A percentile compares a stretch with the other conserved stretches of the same genome.
These are phyloP conservation scores for Andrena chrysosceles DNA, from an alignment of 2,888 invertebrate genomes.

Conservation along the genomic window DNA sequence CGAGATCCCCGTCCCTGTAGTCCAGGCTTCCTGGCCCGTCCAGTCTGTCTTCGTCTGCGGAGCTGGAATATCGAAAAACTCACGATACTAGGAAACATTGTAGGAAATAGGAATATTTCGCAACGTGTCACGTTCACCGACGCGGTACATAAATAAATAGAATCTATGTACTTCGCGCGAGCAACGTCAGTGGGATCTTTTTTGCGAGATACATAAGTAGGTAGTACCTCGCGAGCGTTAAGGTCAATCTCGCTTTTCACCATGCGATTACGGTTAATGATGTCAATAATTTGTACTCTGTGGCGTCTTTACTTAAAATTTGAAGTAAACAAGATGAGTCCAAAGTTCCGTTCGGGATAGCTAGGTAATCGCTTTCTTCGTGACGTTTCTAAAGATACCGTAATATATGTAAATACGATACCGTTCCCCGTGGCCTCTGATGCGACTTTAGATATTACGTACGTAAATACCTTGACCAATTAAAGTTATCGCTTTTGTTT, in stretches of 20 bases:
- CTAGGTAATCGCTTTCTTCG: not conserved
- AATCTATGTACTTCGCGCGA: too few relatives aligned
- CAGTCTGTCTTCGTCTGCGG: slow-evolving; percentile 89
- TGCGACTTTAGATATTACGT: too few relatives aligned
- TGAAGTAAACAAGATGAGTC: not conserved
- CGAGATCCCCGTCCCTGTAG: slow-evolving; percentile 70
- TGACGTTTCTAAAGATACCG: not conserved
- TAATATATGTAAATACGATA: not conserved
- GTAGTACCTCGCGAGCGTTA: too few relatives aligned
- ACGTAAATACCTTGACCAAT: too few relatives aligned
- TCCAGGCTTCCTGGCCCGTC: slow-evolving; percentile 85
- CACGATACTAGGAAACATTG: not conserved
- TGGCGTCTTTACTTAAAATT: not conserved
- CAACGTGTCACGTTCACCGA: not conserved
- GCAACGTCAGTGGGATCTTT: too few relatives aligned
- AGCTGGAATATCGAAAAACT: slow-evolving; percentile 84
- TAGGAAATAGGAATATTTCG: not conserved
- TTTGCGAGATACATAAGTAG: too few relatives aligned
- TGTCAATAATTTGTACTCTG: not conserved
- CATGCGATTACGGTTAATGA: too few relatives aligned
- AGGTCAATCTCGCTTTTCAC: too few relatives aligned
- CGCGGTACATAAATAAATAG: too few relatives aligned
- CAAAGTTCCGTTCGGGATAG: not conserved
- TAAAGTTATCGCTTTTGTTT: too few relatives aligned
- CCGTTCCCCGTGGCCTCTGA: not conserved